A percentile compares a stretch with the other conserved stretches of the same genome.
Evolutionary conservation across 1,140 invertebrate species (phyloP).

Genomic region (Megalonaias nervosa): DNA sequence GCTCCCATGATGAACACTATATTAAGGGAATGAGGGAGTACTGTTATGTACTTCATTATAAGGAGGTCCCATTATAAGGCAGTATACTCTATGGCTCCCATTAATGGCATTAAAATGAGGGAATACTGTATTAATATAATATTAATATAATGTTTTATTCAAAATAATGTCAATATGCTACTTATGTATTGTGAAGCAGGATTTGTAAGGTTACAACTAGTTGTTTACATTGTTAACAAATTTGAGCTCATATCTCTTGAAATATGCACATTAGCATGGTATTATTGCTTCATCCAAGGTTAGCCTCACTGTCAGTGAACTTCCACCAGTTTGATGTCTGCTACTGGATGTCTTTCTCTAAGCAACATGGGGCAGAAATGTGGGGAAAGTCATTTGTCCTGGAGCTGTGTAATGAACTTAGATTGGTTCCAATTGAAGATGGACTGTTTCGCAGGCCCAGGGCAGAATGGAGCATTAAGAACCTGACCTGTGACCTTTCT

Average conservation of each 20-base stretch:
- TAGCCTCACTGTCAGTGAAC: constrained; percentile 79
- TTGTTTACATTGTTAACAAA: not conserved
- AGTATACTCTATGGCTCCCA: too few relatives aligned
- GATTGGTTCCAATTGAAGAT: constrained; percentile 84
- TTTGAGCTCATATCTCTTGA: constrained; percentile 63
- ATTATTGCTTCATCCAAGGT: too few relatives aligned
- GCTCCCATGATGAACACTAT: too few relatives aligned
- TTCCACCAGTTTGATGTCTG: constrained; percentile 93
- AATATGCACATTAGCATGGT: constrained; percentile 65
- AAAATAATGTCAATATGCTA: not conserved
- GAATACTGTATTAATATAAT: too few relatives aligned
- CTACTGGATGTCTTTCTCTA: constrained; percentile 99
- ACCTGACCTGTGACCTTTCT: constrained; percentile 93
- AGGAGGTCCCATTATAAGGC: too few relatives aligned
- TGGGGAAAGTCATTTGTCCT: constrained; percentile 84
- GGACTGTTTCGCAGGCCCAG: constrained; percentile 88
- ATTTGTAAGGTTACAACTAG: not conserved
- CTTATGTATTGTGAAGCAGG: not conserved
- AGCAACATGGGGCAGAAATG: constrained; percentile 94
- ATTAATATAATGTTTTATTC: too few relatives aligned
- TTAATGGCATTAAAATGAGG: too few relatives aligned
- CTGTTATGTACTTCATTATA: too few relatives aligned
- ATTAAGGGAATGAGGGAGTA: too few relatives aligned
- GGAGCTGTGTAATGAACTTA: constrained; percentile 74
- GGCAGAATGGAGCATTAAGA: constrained; percentile 92